Base-by-base conservation (phyloP, 2,888 invertebrate species). In the Chymomyza caudatula region DNA sequence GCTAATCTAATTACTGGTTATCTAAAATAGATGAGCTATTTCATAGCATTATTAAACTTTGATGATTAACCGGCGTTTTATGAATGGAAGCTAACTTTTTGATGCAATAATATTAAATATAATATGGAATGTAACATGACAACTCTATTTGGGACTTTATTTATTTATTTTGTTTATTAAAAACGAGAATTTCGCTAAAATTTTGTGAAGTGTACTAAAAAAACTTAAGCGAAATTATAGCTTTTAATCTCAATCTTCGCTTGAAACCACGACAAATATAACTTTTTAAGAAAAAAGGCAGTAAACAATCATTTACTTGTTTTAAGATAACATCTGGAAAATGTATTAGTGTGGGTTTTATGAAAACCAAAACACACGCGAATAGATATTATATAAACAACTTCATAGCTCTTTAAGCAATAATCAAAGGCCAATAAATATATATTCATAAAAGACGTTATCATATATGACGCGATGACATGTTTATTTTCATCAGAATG, bases 1-100 rank as follows among this genome's bases (percentile, higher is more conserved):
- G 57, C n/a, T 53, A 56, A 57, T 44, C 47, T 43, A 23, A 42
- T 57, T 57, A 20, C 29, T 37, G 25, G 25, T 25, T 25, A 11
- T 37, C 29, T 37, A 1, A 37, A 37, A 11, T 11, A 37, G 29
- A 37, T 37, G 29, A 37, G 1, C 11, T 11, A 11, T 3, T 11
- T 2, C 2, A 37, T 37, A 37, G 2, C 29, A 37, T 11, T 11
- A 37, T n/a, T 4, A 59, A 59, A 29, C 47, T 29, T 23, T 8
- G 23, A 59, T 47, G 47, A 47, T 47, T 47, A 47, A 47, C 1
- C 19, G 15, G 47, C 47, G 17, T 47, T 47, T 47, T 17, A 47
- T 47, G 47, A 47, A 47, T 47, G 47, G n/a, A 17, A 47, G 15
- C 47, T 8, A 37, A 37, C 11, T 37, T 11, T 37, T 2, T 37